Conservation (phyloP, 2,113 vertebrate species). For the Varanus komodoensis region DNA sequence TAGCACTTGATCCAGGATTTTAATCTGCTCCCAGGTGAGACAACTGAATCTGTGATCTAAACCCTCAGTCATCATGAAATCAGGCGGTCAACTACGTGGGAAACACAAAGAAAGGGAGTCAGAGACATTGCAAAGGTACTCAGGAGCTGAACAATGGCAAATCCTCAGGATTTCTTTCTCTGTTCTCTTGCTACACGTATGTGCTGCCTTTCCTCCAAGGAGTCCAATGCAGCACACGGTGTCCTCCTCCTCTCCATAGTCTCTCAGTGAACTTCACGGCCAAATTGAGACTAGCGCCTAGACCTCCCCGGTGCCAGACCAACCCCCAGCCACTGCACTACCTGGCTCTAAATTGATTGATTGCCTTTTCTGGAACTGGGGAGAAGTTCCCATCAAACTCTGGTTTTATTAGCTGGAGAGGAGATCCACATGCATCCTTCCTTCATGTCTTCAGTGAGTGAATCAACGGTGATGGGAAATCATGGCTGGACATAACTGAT, state of each 20-base stretch:
- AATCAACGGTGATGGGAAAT: neutral
- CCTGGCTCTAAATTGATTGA: neutral
- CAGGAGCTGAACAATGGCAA: neutral
- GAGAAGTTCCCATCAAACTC: neutral
- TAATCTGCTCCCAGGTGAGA: constrained; percentile 91
- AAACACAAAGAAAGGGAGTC: constrained; percentile 50
- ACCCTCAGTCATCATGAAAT: constrained; percentile 86
- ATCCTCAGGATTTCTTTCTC: neutral
- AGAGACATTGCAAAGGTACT: neutral
- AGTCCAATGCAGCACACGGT: too few relatives aligned
- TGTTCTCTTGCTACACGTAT: too few relatives aligned
- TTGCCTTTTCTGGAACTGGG: neutral
- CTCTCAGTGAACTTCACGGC: too few relatives aligned
- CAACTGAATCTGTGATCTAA: constrained; percentile 88
- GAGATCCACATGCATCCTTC: too few relatives aligned
- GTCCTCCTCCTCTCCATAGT: too few relatives aligned
- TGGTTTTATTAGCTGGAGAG: constrained; percentile 27
- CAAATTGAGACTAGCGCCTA: too few relatives aligned
- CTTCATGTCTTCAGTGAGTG: neutral
- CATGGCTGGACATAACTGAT: neutral
- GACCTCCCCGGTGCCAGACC: too few relatives aligned
- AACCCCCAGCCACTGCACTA: too few relatives aligned
- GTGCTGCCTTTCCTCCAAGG: too few relatives aligned
- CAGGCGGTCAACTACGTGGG: constrained; percentile 59
- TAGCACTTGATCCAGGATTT: constrained; percentile 88